phyloP scores from a whole-genome alignment of 2,113 vertebrate species.

The Laterallus jamaicensis region DNA sequence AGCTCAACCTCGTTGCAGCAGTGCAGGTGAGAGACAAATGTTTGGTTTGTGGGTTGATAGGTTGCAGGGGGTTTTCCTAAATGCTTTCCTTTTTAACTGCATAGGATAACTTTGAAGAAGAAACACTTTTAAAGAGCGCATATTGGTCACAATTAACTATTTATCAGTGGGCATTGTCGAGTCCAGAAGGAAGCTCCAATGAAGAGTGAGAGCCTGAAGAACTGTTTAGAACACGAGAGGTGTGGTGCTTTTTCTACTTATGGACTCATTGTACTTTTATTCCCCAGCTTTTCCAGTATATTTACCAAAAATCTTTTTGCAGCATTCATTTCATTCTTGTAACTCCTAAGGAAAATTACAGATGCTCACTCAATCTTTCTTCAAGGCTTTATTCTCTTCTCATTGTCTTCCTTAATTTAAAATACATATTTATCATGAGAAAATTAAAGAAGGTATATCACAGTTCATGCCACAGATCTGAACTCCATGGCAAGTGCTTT shows the following conservation, averaged over 20 bases:
- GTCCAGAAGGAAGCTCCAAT: neutral
- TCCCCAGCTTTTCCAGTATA: neutral
- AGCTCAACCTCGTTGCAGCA: neutral
- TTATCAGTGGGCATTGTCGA: neutral
- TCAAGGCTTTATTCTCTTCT: neutral
- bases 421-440: neutral
- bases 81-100: neutral
- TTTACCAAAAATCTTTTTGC: neutral
- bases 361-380: neutral
- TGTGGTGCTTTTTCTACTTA: neutral
- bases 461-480: neutral
- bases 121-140: neutral
- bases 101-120: neutral
- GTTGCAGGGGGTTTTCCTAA: neutral
- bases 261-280: neutral
- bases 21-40: neutral
- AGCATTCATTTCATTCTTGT: neutral
- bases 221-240: fast-evolving
- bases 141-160: neutral
- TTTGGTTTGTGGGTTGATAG: neutral
- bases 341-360: neutral
- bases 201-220: neutral
- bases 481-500: neutral
- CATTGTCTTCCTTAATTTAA: neutral
- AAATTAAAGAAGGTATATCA: neutral